Evolutionary conservation across 2,888 invertebrate genomes (phyloP).

Genomic region (Baccha elongata): DNA sequence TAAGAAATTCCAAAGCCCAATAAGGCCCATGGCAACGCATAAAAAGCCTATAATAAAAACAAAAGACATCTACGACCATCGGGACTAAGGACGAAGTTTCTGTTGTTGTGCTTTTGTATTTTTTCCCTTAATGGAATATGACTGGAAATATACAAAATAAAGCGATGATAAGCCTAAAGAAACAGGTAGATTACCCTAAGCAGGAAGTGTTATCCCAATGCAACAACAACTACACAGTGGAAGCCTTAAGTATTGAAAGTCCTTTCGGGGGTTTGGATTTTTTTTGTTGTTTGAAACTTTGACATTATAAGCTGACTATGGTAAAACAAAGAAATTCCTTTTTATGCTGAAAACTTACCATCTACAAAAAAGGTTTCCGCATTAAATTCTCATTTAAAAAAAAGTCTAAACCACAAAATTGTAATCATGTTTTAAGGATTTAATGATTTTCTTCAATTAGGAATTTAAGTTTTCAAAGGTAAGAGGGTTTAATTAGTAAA

Average conservation of each 20-base stretch:
- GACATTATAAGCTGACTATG: neutral
- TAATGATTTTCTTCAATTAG: neutral
- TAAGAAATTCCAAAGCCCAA: constrained; percentile 42
- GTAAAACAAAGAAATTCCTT: constrained; percentile 19
- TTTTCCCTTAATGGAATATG: constrained; percentile 28
- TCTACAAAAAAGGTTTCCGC: neutral
- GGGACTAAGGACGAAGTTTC: neutral
- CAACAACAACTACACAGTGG: constrained; percentile 10
- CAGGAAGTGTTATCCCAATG: constrained; percentile 15
- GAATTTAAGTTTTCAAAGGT: neutral
- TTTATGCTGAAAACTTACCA: constrained; percentile 4
- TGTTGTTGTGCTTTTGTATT: neutral
- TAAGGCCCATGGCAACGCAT: constrained; percentile 27
- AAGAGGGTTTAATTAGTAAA: neutral
- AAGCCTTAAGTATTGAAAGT: constrained; percentile 1
- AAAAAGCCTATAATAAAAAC: constrained; percentile 40
- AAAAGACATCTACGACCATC: neutral
- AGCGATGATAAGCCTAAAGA: constrained; percentile 3
- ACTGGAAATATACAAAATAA: constrained; percentile 14
- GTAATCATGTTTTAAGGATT: neutral
- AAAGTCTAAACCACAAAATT: neutral
- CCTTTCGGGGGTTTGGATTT: neutral
- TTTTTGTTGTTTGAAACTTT: neutral
- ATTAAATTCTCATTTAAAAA: neutral
- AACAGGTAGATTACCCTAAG: constrained; percentile 8